Evolutionary conservation across 2,113 vertebrate species (phyloP).

Genomic region (Amia ocellicauda): DNA sequence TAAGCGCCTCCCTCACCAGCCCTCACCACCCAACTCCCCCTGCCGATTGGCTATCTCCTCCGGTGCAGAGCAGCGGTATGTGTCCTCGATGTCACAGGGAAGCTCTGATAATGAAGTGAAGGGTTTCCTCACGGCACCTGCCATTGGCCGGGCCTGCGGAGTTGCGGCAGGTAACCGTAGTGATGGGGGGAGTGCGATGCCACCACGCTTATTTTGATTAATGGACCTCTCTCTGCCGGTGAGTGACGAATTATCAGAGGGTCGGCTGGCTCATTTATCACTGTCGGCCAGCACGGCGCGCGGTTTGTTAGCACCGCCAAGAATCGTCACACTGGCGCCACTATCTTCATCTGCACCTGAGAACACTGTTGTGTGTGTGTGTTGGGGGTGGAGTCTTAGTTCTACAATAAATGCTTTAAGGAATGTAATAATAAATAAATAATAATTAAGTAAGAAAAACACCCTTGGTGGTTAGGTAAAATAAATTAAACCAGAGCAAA

Average conservation of each 20-base stretch:
- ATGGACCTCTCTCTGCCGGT: constrained; percentile 56
- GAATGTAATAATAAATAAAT: too few relatives aligned
- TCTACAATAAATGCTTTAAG: too few relatives aligned
- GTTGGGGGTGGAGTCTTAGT: constrained; percentile 18
- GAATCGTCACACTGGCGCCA: constrained; percentile 29
- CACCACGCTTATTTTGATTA: constrained; percentile 56
- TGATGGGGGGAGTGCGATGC: constrained; percentile 26
- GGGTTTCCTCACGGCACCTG: constrained; percentile 5
- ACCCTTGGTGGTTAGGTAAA: constrained; percentile 18
- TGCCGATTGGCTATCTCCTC: background rate
- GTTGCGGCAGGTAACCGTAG: constrained; percentile 32
- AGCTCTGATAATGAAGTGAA: constrained; percentile 3
- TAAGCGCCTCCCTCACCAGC: too few relatives aligned
- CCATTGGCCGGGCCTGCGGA: constrained; percentile 17
- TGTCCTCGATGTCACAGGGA: constrained; percentile 9
- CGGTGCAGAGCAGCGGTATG: background rate
- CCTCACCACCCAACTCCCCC: background rate
- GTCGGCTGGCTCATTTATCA: constrained; percentile 58
- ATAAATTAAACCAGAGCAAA: background rate
- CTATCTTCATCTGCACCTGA: constrained; percentile 48
- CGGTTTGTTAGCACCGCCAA: constrained; percentile 26
- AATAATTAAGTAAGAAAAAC: too few relatives aligned
- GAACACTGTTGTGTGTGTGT: constrained; percentile 19
- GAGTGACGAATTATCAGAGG: constrained; percentile 66
- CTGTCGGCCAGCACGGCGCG: constrained; percentile 52